Conservation (phyloP, 1,140 invertebrate genomes). For the Drosophila bocqueti region DNA sequence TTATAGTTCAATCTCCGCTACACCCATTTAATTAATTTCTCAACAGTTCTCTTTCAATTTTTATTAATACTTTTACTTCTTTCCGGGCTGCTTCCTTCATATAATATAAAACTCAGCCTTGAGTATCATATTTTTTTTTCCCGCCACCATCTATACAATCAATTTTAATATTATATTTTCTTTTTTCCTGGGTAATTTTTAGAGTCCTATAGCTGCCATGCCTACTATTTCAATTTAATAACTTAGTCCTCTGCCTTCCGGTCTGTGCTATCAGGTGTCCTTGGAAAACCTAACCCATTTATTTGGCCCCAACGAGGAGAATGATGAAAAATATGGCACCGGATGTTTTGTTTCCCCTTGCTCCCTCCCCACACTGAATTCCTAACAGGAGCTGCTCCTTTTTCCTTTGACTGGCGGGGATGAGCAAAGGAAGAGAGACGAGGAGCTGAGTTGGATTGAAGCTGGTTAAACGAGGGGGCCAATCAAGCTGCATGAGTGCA, state of each 20-base stretch:
- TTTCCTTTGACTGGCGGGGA: slow-evolving; percentile 4
- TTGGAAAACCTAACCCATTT: slow-evolving; percentile 48
- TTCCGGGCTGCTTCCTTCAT: neutral
- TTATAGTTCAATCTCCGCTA: neutral
- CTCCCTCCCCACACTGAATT: neutral
- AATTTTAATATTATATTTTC: neutral
- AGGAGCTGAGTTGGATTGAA: neutral
- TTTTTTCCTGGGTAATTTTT: neutral
- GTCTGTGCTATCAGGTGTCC: slow-evolving; percentile 29
- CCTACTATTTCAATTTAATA: slow-evolving; percentile 8
- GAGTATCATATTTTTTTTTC: neutral
- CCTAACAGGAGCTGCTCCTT: slow-evolving; percentile 6
- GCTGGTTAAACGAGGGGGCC: slow-evolving; percentile 52
- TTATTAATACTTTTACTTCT: neutral
- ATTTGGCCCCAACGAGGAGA: slow-evolving; percentile 17
- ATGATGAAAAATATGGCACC: slow-evolving; percentile 25
- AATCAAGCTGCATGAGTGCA: slow-evolving; percentile 81
- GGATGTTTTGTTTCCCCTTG: slow-evolving; percentile 12
- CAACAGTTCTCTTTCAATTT: neutral
- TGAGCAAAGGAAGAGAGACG: too few relatives aligned
- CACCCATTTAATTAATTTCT: neutral
- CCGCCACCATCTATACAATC: too few relatives aligned
- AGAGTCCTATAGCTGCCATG: neutral
- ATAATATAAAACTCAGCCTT: neutral
- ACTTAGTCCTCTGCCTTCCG: neutral